phyloP scores from a whole-genome alignment of 1,140 invertebrate genomes.

The Hestina assimilis region DNA sequence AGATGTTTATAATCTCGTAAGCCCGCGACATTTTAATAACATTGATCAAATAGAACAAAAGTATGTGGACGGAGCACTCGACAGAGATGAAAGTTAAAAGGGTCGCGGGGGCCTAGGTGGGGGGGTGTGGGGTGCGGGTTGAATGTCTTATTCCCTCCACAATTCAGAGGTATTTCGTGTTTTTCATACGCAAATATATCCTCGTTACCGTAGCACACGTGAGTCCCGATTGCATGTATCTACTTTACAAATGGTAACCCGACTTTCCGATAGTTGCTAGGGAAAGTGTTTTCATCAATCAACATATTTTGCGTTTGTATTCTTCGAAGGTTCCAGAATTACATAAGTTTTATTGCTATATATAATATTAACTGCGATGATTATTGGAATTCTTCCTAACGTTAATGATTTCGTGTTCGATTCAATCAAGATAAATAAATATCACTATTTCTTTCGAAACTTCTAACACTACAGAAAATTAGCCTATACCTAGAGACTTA shows the following conservation, averaged over 20 bases:
- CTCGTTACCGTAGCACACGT: slow-evolving; percentile 75
- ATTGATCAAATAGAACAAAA: slow-evolving; percentile 79
- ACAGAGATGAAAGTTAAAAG: slow-evolving; percentile 78
- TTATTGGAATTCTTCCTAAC: too few species aligned
- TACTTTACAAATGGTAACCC: slow-evolving; percentile 19
- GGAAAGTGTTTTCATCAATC: slow-evolving; percentile 24
- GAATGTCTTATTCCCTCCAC: slow-evolving; percentile 77
- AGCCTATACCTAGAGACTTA: too few species aligned
- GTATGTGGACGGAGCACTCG: slow-evolving; percentile 77
- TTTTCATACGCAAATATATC: slow-evolving; percentile 79
- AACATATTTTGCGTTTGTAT: neutral
- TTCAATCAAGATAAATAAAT: too few species aligned
- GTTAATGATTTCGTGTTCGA: too few species aligned
- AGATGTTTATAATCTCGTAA: slow-evolving; percentile 71
- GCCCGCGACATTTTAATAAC: slow-evolving; percentile 77
- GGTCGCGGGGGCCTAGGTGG: slow-evolving; percentile 56
- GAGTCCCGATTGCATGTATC: slow-evolving; percentile 66
- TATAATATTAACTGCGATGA: too few species aligned
- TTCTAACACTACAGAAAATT: too few species aligned
- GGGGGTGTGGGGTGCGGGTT: slow-evolving; percentile 58
- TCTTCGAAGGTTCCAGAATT: too few species aligned
- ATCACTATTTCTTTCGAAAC: too few species aligned
- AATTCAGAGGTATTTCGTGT: slow-evolving; percentile 78
- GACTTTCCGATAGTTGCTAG: neutral
- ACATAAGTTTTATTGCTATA: too few species aligned